phyloP scores from a whole-genome alignment of 1,140 invertebrate species.

The Zophobas morio region DNA sequence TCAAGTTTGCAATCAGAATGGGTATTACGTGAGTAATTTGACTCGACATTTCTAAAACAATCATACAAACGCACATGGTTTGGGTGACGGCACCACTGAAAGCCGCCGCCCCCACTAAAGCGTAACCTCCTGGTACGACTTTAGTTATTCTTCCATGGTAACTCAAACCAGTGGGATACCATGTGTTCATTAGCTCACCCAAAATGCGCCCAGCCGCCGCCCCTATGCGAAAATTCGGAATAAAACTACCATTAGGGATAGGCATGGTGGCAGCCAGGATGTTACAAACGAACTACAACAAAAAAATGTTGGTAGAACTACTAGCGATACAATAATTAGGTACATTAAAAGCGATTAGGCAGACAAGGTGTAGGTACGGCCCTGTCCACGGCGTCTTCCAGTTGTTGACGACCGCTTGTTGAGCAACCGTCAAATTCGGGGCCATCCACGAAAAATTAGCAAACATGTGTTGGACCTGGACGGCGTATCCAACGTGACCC shows the following conservation, averaged over 20 bases:
- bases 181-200: conserved; percentile 92
- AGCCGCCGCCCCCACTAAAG: conserved; percentile 92
- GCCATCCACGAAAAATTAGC: conserved; percentile 96
- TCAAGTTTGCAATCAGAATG: conserved; percentile 95
- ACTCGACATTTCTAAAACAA: conserved; percentile 96
- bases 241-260: conserved; percentile 95
- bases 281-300: conserved; percentile 87
- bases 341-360: conserved; percentile 75
- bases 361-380: conserved; percentile 88
- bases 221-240: conserved; percentile 94
- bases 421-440: conserved; percentile 82
- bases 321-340: not conserved
- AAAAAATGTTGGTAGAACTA: conserved; percentile 59
- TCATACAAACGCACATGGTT: conserved; percentile 97
- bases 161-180: conserved; percentile 86
- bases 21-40: conserved; percentile 95
- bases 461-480: conserved; percentile 90
- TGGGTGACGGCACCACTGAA: conserved; percentile 97
- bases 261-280: conserved; percentile 95
- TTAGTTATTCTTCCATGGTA: conserved; percentile 86
- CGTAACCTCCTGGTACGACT: conserved; percentile 94
- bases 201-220: conserved; percentile 92
- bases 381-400: conserved; percentile 89
- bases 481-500: conserved; percentile 85
- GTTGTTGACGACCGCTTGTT: conserved; percentile 86